A percentile compares a stretch with the other conserved stretches of the same genome.
Evolutionary conservation across 2,797 vertebrate genomes (phyloP).

Genomic region (Stomatorhinus walkeri): DNA sequence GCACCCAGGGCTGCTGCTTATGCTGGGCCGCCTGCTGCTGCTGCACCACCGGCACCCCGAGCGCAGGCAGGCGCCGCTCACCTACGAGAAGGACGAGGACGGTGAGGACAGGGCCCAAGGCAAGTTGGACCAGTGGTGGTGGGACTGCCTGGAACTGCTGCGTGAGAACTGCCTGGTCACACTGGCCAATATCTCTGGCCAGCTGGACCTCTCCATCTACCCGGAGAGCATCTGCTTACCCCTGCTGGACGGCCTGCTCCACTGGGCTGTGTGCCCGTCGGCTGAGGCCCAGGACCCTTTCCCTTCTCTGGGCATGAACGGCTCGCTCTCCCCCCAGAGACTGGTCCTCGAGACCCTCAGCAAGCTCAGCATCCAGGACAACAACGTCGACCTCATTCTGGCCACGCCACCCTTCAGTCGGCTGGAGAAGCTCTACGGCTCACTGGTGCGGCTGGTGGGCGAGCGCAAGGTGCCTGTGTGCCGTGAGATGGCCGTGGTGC

Average conservation of each 20-base stretch:
- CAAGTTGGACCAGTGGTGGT: slow-evolving; percentile 97
- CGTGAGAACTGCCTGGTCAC: slow-evolving; percentile 96
- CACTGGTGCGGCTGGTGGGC: slow-evolving; percentile 91
- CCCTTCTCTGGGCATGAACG: slow-evolving; percentile 84
- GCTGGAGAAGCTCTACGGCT: slow-evolving; percentile 91
- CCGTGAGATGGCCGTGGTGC: slow-evolving; percentile 97
- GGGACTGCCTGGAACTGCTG: slow-evolving; percentile 97
- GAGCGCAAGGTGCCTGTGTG: slow-evolving; percentile 95
- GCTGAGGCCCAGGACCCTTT: slow-evolving; percentile 98
- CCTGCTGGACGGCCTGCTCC: slow-evolving; percentile 93
- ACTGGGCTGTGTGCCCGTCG: slow-evolving; percentile 96
- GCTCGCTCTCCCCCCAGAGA: slow-evolving; percentile 95
- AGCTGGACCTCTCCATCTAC: slow-evolving; percentile 92
- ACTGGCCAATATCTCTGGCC: slow-evolving; percentile 94
- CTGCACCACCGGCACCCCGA: slow-evolving; percentile 94
- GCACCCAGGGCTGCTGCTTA: slow-evolving; percentile 87
- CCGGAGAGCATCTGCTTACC: slow-evolving; percentile 97
- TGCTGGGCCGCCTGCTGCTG: slow-evolving; percentile 87
- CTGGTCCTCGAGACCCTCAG: slow-evolving; percentile 97
- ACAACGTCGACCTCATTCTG: slow-evolving; percentile 98
- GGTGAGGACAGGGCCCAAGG: slow-evolving; percentile 84
- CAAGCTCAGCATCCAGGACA: slow-evolving; percentile 99
- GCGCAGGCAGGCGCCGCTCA: slow-evolving; percentile 90
- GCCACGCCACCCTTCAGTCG: slow-evolving; percentile 92
- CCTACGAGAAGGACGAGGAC: slow-evolving; percentile 94